Conservation (phyloP, 2,113 vertebrate species). For the Nestor notabilis region DNA sequence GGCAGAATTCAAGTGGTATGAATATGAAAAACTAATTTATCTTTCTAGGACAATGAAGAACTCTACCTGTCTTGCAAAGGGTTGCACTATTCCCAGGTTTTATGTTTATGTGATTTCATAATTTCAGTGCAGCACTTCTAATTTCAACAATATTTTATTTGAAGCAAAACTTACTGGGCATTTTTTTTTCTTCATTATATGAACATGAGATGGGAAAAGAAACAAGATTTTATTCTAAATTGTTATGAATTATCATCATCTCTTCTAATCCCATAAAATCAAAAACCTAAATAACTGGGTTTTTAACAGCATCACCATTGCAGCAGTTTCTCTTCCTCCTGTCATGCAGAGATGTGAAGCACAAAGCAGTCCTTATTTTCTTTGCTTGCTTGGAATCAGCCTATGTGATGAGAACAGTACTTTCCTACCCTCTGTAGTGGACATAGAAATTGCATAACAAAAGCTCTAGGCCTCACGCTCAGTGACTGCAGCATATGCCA, state of each 20-base stretch:
- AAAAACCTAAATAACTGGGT: neutral
- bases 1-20: neutral
- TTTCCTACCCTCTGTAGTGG: neutral
- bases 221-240: neutral
- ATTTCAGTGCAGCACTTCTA: neutral
- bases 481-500: neutral
- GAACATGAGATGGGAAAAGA: neutral
- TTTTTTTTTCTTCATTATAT: neutral
- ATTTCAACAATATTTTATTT: neutral
- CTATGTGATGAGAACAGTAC: neutral
- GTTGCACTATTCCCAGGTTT: neutral
- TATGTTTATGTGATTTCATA: neutral
- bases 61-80: neutral
- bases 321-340: neutral
- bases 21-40: neutral
- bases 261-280: neutral
- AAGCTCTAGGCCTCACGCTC: neutral
- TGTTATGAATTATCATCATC: neutral
- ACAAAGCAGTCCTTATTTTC: neutral
- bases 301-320: neutral
- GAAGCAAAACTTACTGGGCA: neutral
- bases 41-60: neutral
- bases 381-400: neutral
- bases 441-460: neutral
- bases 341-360: neutral